Conservation (phyloP, 2,888 invertebrate genomes). For the Willowsia nigromaculata region DNA sequence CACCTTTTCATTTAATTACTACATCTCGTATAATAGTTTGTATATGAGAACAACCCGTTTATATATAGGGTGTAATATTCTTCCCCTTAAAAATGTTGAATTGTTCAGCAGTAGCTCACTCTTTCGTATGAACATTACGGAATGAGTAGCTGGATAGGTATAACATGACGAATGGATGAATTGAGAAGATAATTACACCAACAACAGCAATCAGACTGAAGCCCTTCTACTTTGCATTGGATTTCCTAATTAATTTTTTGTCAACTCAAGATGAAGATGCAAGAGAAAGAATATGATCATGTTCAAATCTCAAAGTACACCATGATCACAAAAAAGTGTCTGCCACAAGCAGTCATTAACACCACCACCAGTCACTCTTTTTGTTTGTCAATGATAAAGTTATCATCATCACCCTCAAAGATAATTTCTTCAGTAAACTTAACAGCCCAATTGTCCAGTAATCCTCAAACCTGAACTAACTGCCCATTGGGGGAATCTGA, state of each 20-base stretch:
- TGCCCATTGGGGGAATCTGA: background rate
- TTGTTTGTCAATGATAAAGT: background rate
- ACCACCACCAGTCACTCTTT: background rate
- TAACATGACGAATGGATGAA: background rate
- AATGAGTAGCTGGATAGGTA: too few species aligned
- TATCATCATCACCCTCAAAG: background rate
- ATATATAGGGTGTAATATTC: too few species aligned
- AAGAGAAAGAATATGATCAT: background rate
- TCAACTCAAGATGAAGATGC: background rate
- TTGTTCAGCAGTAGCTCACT: background rate
- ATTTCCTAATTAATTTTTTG: constrained; percentile 3
- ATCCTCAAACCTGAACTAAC: background rate
- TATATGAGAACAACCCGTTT: too few species aligned
- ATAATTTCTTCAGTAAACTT: background rate
- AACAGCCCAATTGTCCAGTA: background rate
- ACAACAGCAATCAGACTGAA: background rate
- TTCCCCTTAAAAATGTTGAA: background rate
- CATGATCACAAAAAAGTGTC: background rate
- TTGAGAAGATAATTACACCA: constrained; percentile 1
- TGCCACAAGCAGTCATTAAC: background rate
- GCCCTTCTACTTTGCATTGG: background rate
- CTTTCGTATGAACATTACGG: too few species aligned
- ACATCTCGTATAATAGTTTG: background rate
- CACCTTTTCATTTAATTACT: background rate
- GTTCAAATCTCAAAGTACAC: background rate